Evolutionary conservation across 1,140 invertebrate species (phyloP), one percentile per base, ranked within the genome.

Genomic region (Drosophila burlai): DNA sequence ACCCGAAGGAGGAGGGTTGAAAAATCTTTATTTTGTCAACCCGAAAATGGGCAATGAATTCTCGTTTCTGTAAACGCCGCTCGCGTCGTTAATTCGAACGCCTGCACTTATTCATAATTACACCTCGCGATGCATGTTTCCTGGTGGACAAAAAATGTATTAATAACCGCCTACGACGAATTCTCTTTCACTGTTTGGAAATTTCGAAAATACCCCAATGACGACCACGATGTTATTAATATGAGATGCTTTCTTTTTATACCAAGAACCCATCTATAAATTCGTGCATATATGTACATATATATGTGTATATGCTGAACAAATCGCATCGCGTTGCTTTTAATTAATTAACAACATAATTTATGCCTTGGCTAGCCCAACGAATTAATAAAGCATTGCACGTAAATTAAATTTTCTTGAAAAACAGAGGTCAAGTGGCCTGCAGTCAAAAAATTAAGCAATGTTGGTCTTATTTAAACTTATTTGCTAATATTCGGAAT

Each of bases 271-370:
- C 57, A 65, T 75, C 58, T 66, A 76, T 57, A 72, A 61, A 46
- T n/a, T 40, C 34, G 11, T 24, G 9, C n/a, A 57, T 55, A 46
- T 57, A 52, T 38, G 2, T 15, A 15, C n/a, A 46, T 46, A 52
- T 38, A 9, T 15, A 15, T 38, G 10, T 24, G 15, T 55, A 55
- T 55, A 38, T 24, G 4, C 47, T 31, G 74, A 83, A 83, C 76
- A 83, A 83, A 83, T 80, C 69, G 76, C 46, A 40, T 50, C 61
- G 50, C 76, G 72, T 64, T 55, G 66, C 49, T 66, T 52, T 83
- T 67, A 80, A 83, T 80, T 83, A 83, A 83, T 83, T 76, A 64
- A 83, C 67, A 76, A 42, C 65, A 83, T 72, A 71, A 76, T 72
- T 76, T 76, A 75, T 76, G 16, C 24, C 34, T 26, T 10, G 40